These are phyloP conservation scores for Schizopygopsis malacanthus DNA, from an alignment of 2,797 vertebrate genomes.

Conservation along the genomic window DNA sequence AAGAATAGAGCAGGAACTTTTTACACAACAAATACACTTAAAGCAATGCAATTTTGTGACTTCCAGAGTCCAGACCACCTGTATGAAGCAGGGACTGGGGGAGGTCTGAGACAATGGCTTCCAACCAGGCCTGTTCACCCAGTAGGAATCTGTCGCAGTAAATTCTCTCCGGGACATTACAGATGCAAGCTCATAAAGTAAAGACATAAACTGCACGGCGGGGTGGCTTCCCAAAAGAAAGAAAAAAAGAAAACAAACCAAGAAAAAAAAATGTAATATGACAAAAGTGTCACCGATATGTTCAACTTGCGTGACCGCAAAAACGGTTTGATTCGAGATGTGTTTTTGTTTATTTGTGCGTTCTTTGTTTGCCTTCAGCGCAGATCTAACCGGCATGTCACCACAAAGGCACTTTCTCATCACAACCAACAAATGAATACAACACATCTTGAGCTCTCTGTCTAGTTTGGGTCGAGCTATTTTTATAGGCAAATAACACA, in stretches of 20 bases:
- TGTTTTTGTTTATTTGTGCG: slow-evolving; percentile 13
- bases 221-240: slow-evolving; percentile 35
- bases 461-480: slow-evolving; percentile 26
- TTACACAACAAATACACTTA: not conserved
- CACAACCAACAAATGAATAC: not conserved
- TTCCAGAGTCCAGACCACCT: slow-evolving; percentile 71
- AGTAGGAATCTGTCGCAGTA: slow-evolving; percentile 72
- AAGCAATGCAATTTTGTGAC: slow-evolving; percentile 9
- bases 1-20: not conserved
- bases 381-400: slow-evolving; percentile 11
- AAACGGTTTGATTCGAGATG: not conserved
- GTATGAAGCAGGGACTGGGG: slow-evolving; percentile 63
- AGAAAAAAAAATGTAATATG: not conserved
- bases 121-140: slow-evolving; percentile 71
- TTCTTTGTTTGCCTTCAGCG: slow-evolving; percentile 6
- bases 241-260: slow-evolving; percentile 23
- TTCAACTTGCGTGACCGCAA: not conserved
- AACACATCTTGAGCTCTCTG: slow-evolving; percentile 7
- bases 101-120: slow-evolving; percentile 66
- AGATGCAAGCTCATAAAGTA: slow-evolving; percentile 69
- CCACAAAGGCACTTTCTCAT: slow-evolving; percentile 29
- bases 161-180: slow-evolving; percentile 72
- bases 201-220: slow-evolving; percentile 34
- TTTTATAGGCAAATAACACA: slow-evolving; percentile 38
- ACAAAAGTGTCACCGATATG: slow-evolving; percentile 24